These are phyloP conservation scores for Euthynnus affinis DNA, from an alignment of 2,797 vertebrate genomes.

Conservation along the genomic window DNA sequence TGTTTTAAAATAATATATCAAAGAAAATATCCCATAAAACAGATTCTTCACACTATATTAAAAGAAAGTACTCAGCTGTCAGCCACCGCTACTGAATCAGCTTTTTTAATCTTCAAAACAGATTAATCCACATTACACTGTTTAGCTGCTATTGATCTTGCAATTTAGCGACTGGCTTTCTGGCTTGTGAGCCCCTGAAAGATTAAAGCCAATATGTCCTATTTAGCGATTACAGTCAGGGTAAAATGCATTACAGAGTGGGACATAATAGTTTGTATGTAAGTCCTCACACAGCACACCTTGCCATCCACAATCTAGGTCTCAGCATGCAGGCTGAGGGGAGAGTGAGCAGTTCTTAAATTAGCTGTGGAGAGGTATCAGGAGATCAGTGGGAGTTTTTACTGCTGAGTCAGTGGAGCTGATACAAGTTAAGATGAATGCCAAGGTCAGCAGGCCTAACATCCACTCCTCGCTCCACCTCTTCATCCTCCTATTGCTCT, in stretches of 20 bases:
- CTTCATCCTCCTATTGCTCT: conserved; percentile 10
- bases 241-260: conserved; percentile 13
- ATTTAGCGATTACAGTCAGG: conserved; percentile 32
- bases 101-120: conserved; percentile 21
- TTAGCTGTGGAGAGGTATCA: conserved; percentile 47
- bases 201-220: conserved; percentile 34
- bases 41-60: neutral
- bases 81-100: neutral
- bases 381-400: conserved; percentile 43
- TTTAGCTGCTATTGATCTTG: conserved; percentile 46
- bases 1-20: conserved; percentile 13
- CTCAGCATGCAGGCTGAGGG: conserved; percentile 41
- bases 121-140: conserved; percentile 40
- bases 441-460: conserved; percentile 39
- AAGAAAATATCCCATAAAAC: neutral
- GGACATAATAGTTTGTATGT: conserved; percentile 13
- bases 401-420: conserved; percentile 52
- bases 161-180: conserved; percentile 27
- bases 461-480: conserved; percentile 4
- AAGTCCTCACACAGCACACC: conserved; percentile 31
- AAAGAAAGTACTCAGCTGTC: conserved; percentile 17
- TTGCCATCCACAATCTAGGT: conserved; percentile 40
- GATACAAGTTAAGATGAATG: conserved; percentile 42
- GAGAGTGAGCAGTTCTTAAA: conserved; percentile 50
- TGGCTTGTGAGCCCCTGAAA: conserved; percentile 15